phyloP scores from a whole-genome alignment of 2,888 invertebrate genomes.

The Busseola fusca region DNA sequence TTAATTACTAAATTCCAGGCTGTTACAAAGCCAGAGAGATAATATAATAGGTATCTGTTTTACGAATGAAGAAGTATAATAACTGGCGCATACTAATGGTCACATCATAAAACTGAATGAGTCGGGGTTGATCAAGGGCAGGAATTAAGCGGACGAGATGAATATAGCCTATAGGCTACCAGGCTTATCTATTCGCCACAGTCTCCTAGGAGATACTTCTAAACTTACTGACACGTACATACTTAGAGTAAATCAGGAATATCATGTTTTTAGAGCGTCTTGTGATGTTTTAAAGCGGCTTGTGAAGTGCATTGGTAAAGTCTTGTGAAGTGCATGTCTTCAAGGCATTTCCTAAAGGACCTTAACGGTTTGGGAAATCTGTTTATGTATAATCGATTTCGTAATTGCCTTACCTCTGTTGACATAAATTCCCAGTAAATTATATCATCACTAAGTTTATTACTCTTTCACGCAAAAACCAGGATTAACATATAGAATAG shows the following conservation, averaged over 20 bases:
- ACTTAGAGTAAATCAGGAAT: neutral
- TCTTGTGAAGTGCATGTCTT: too few relatives aligned
- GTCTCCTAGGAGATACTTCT: slow-evolving; percentile 4
- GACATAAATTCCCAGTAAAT: neutral
- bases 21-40: neutral
- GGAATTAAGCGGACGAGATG: slow-evolving; percentile 22
- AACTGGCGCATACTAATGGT: slow-evolving; percentile 11
- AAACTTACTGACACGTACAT: neutral
- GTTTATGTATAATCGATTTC: too few relatives aligned
- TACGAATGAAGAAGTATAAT: slow-evolving; percentile 19
- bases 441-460: too few relatives aligned
- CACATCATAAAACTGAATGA: slow-evolving; percentile 39
- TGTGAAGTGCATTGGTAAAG: neutral
- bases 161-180: slow-evolving; percentile 8
- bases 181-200: slow-evolving; percentile 5
- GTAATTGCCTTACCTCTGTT: neutral
- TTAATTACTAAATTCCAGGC: too few relatives aligned
- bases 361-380: neutral
- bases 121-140: slow-evolving; percentile 17
- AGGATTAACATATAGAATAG: too few relatives aligned
- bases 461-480: too few relatives aligned
- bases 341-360: neutral
- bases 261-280: neutral
- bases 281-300: too few relatives aligned
- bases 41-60: slow-evolving; percentile 6